Base-by-base conservation (phyloP, 2,113 vertebrate species). In the Stegastes partitus region DNA sequence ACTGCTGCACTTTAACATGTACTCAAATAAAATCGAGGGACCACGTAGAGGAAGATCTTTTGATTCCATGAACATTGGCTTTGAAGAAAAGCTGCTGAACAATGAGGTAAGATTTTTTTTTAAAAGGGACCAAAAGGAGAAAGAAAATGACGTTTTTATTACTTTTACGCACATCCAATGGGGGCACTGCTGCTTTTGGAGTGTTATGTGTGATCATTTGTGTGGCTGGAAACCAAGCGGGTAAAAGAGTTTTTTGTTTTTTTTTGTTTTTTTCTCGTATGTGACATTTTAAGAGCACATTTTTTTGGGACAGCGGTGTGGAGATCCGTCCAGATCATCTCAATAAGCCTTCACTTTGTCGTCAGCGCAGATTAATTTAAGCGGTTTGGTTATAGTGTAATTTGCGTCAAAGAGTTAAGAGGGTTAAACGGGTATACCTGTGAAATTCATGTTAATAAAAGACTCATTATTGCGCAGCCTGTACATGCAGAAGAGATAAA, bases 1-100 rank as follows among this genome's bases (percentile, higher is more conserved):
- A 73, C 1, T 21, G 37, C 77, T 19, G 31, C 25, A 69, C 22
- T 72, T 86, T 81, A 93, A 76, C 74, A 96, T 96, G 95, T 96
- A 94, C 87, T 94, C 94, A 42, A 92, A 87, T 81, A 92, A 92
- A 86, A 81, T 89, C n/a, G 95, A 95, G 18, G 92, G 89, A 37
- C 94, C 95, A n/a, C 92, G 94, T 19, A 91, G 95, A 81, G 96
- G 94, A 14, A 88, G 91, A 31, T 96, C 96, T 16, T 94, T 95
- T 88, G 96, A 97, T 85, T 95, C 95, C 34, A 93, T 94, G 76
- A 96, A 94, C 87, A 86, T 94, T 31, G 93, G 86, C 53, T 89
- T 94, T 68, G 96, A 95, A 31, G 95, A 95, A 28, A 95, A 96
- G 56, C 93, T 95, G 45, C 90, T 95, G 18, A 94, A 95, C 73